Conservation (phyloP, 2,888 invertebrate species). For the Bruchidius siliquastri region DNA sequence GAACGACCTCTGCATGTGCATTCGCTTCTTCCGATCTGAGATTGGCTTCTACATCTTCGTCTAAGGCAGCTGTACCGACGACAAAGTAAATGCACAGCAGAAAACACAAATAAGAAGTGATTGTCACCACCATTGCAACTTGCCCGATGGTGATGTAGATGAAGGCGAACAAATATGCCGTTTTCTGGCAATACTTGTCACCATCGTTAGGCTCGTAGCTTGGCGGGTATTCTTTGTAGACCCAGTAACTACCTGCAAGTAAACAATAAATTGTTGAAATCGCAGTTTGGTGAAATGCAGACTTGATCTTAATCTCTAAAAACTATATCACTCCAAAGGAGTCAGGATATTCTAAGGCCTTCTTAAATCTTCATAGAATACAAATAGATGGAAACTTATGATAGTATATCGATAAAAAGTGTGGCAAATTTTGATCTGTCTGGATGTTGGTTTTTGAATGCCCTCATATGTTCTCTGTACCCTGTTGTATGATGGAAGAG, state of each 20-base stretch:
- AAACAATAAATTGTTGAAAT: not conserved
- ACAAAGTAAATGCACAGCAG: constrained; percentile 27
- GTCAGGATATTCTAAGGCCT: no score
- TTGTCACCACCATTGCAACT: constrained; percentile 18
- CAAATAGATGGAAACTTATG: no score
- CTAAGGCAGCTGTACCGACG: constrained; percentile 11
- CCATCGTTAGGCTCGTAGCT: constrained; percentile 25
- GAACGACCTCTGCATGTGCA: no score
- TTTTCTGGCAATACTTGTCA: constrained; percentile 34
- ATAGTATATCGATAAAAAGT: no score
- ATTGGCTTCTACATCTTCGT: constrained; percentile 18
- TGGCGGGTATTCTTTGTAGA: constrained; percentile 36
- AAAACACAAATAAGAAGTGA: constrained; percentile 30
- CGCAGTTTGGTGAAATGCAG: not conserved
- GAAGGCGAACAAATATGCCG: constrained; percentile 37
- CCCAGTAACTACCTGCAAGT: constrained; percentile 37
- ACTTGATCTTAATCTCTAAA: no score
- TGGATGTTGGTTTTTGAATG: no score
- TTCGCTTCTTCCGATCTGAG: not conserved
- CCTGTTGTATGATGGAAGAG: no score
- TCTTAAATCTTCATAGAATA: no score
- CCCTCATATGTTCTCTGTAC: no score
- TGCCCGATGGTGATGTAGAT: constrained; percentile 29
- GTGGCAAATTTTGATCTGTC: no score
- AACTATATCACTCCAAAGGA: no score